Evolutionary conservation across 2,888 invertebrate species (phyloP).

Genomic region (Cheilosia vulpina): DNA sequence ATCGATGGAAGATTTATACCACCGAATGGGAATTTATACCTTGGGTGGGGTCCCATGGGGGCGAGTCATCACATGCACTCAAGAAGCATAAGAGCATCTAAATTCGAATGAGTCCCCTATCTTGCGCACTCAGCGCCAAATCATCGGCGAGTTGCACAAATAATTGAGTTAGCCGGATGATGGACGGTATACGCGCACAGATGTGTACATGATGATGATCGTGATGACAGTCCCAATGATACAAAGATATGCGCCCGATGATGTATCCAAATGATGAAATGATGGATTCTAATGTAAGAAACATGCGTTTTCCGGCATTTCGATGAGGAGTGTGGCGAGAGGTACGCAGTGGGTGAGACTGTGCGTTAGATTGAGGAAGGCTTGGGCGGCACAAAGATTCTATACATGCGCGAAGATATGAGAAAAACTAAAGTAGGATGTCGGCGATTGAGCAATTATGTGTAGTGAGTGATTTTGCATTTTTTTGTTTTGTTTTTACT

Average conservation of each 20-base stretch:
- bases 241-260: slow-evolving; percentile 55
- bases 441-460: slow-evolving; percentile 46
- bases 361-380: slow-evolving; percentile 32
- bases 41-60: background rate
- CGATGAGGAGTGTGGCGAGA: background rate
- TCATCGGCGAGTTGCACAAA: slow-evolving; percentile 58
- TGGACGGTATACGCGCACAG: slow-evolving; percentile 27
- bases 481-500: background rate
- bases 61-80: slow-evolving; percentile 37
- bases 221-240: slow-evolving; percentile 63
- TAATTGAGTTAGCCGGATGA: slow-evolving; percentile 60
- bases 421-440: slow-evolving; percentile 20
- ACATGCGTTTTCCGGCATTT: slow-evolving; percentile 62
- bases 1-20: slow-evolving; percentile 13
- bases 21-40: slow-evolving; percentile 17
- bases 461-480: slow-evolving; percentile 25
- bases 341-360: background rate
- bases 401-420: background rate
- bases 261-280: slow-evolving; percentile 63
- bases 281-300: slow-evolving; percentile 69
- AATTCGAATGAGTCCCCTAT: slow-evolving; percentile 5
- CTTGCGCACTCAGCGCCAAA: slow-evolving; percentile 47
- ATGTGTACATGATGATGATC: slow-evolving; percentile 54
- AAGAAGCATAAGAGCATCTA: slow-evolving; percentile 1
- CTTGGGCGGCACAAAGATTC: background rate